Conservation (phyloP, 2,797 vertebrate species). For the Channa striata region DNA sequence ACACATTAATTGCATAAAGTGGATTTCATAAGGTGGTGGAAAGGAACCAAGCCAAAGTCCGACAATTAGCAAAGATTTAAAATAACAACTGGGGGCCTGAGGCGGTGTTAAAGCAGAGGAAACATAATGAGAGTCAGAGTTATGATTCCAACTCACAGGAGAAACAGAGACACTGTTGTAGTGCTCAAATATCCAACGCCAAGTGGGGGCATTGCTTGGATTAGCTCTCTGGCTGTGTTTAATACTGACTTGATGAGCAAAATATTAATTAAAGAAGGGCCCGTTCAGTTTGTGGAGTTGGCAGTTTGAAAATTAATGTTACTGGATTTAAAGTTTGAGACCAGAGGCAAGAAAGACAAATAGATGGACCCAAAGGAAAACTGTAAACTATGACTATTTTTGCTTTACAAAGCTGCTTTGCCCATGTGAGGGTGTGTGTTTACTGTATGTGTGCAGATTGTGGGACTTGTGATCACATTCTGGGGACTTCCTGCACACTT, state of each 20-base stretch:
- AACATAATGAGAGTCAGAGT: constrained; percentile 75
- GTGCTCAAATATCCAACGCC: constrained; percentile 45
- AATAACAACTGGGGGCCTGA: constrained; percentile 75
- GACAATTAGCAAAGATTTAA: constrained; percentile 82
- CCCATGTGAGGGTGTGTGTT: constrained; percentile 16
- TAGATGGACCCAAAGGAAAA: constrained; percentile 24
- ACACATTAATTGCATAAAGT: constrained; percentile 68
- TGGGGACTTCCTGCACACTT: background rate
- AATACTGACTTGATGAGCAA: constrained; percentile 57
- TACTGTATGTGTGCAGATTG: background rate
- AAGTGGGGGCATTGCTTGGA: constrained; percentile 51
- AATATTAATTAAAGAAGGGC: constrained; percentile 61
- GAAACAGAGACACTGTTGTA: constrained; percentile 75
- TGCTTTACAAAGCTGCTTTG: constrained; percentile 20
- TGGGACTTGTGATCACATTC: constrained; percentile 2
- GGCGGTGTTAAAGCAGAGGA: constrained; percentile 75
- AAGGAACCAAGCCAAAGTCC: constrained; percentile 73
- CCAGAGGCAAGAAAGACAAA: constrained; percentile 31
- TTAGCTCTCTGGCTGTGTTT: constrained; percentile 39
- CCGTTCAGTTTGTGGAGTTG: constrained; percentile 32
- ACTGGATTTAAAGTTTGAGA: constrained; percentile 43
- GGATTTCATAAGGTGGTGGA: constrained; percentile 79
- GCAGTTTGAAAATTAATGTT: constrained; percentile 33
- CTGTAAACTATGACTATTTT: constrained; percentile 15
- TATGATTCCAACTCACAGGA: constrained; percentile 74